Conservation (phyloP, 2,113 vertebrate genomes). For the Limnothrissa miodon region DNA sequence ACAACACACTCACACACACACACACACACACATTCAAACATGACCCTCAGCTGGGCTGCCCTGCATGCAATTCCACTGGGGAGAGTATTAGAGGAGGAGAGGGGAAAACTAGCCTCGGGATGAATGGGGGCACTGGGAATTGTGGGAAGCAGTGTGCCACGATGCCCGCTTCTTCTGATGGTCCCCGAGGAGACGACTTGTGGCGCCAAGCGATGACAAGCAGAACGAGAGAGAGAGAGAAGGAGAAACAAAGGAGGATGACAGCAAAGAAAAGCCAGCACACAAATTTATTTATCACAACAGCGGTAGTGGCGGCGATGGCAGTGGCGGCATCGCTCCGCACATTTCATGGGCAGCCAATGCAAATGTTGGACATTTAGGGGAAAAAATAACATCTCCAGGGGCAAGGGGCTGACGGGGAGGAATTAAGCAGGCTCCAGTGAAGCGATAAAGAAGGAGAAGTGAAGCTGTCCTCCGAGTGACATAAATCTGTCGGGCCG, state of each 20-base stretch:
- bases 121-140: constrained; percentile 58
- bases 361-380: constrained; percentile 96
- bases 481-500: constrained; percentile 97
- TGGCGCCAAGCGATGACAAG: constrained; percentile 69
- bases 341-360: constrained; percentile 78
- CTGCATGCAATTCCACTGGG: constrained; percentile 37
- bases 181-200: constrained; percentile 51
- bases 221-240: not conserved
- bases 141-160: constrained; percentile 32
- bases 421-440: constrained; percentile 99
- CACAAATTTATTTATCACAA: constrained; percentile 83
- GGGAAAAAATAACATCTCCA: constrained; percentile 92
- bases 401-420: constrained; percentile 93
- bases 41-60: constrained; percentile 39
- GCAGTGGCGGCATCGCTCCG: constrained; percentile 59
- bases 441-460: constrained; percentile 99
- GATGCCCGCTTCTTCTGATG: constrained; percentile 43
- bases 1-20: not conserved
- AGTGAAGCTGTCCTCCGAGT: constrained; percentile 99
- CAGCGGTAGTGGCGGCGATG: constrained; percentile 58
- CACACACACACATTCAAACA: constrained; percentile 15
- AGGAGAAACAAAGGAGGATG: not conserved
- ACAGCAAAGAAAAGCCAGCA: constrained; percentile 49
- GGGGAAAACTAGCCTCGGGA: constrained; percentile 34
- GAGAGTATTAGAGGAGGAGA: constrained; percentile 10